phyloP scores from a whole-genome alignment of 2,888 invertebrate species.

The Rotaria socialis region DNA sequence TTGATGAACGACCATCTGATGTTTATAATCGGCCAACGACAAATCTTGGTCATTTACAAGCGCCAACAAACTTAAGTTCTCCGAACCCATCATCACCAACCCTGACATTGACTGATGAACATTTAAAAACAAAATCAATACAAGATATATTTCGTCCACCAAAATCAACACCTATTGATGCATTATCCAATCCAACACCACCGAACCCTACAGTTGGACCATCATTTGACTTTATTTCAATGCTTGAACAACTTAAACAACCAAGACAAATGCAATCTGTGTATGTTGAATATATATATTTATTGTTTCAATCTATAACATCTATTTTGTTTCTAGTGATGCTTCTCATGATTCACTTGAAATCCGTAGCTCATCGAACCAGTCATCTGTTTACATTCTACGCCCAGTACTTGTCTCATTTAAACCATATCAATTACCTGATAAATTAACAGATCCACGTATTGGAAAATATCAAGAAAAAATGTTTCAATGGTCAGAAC shows the following conservation, averaged over 20 bases:
- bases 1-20: slow-evolving; percentile 14
- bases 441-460: neutral
- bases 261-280: neutral
- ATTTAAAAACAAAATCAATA: neutral
- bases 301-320: neutral
- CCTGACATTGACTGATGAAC: neutral
- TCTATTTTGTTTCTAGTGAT: neutral
- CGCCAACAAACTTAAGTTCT: neutral
- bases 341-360: slow-evolving; percentile 33
- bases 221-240: slow-evolving; percentile 32
- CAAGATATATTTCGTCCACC: neutral
- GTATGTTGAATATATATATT: neutral
- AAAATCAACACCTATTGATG: neutral
- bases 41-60: neutral
- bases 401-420: neutral
- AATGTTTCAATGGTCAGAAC: neutral
- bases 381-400: neutral
- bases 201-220: slow-evolving; percentile 1
- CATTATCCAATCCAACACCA: neutral
- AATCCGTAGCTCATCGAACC: neutral
- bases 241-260: slow-evolving; percentile 23
- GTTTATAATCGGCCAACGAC: neutral
- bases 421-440: neutral
- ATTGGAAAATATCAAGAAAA: slow-evolving; percentile 15
- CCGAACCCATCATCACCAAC: neutral